Base-by-base conservation (phyloP, 2,113 vertebrate genomes). In the Ptilonorhynchus violaceus region DNA sequence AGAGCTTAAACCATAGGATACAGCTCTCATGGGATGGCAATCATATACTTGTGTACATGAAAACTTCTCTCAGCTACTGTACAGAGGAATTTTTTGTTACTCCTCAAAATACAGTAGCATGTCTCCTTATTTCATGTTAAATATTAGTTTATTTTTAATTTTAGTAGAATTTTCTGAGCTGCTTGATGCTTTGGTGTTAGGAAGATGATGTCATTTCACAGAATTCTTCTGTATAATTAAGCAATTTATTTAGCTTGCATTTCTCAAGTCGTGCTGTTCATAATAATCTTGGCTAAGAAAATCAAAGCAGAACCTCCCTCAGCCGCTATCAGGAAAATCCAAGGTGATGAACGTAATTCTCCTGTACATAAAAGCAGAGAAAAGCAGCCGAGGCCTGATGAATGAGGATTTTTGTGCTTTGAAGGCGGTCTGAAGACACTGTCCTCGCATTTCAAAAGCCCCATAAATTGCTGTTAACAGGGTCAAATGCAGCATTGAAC, bases 291-390 rank as follows among this genome's bases (percentile, higher is more conserved):
- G 59, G 59, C 55, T 55, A 55, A 70, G 75, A 75, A 92, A 75
- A 95, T 88, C 63, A 92, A 93, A 90, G 88, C 85, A 74, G 35
- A 28, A 22, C 25, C 25, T 63, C 78, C 50, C 46, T 59, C 63
- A 74, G 75, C 88, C 68, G 72, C 75, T 89, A 44, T 80, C 62
- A 85, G 82, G 59, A 80, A 56, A 95, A 70, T 52, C 69, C 88
- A 95, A 96, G 93, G 93, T 89, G 80, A 79, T 23, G 66, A 58
- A 37, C 25, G 1, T 91, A 93, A 95, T 92, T 93, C 69, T 97
- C 49, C 52, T 23, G 2, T 25, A 91, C 73, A 83, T 76, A 95
- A 95, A 94, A 94, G 79, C 60, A 91, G n/a, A 89, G 44, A 66
- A 75, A 92, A 52, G 42, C 83, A 85, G 66, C 86, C 80, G 17